Percentiles rank a stretch among this genome's conserved stretches.
Evolutionary conservation across 2,888 invertebrate species (phyloP).

Genomic region (Parnassius apollo): DNA sequence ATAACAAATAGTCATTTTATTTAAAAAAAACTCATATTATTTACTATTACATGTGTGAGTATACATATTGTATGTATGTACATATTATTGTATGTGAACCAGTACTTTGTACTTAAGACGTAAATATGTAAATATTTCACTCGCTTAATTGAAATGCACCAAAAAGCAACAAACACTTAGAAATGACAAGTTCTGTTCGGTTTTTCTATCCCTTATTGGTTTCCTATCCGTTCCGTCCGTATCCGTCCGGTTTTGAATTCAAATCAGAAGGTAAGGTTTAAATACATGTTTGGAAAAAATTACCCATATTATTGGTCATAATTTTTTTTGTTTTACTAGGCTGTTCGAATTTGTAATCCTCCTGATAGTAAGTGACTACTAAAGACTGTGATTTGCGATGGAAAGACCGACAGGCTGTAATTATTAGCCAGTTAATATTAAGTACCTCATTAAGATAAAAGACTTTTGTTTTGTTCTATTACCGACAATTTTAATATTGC

Average conservation of each 20-base stretch:
- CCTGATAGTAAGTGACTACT: not conserved
- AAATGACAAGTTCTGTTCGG: slow-evolving; percentile 28
- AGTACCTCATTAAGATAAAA: not conserved
- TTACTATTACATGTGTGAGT: no score
- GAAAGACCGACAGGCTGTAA: no score
- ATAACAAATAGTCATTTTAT: no score
- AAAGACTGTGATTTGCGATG: not conserved
- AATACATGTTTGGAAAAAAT: slow-evolving; percentile 20
- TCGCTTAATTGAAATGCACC: slow-evolving; percentile 39
- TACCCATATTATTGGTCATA: not conserved
- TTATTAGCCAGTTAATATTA: no score
- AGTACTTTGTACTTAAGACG: slow-evolving; percentile 15
- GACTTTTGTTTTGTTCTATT: no score
- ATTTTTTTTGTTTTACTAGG: not conserved
- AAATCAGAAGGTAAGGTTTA: slow-evolving; percentile 28
- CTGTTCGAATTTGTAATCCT: not conserved
- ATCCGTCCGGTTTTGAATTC: slow-evolving; percentile 13
- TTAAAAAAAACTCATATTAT: no score
- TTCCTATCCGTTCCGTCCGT: no score
- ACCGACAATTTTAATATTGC: no score
- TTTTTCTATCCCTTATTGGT: slow-evolving; percentile 13
- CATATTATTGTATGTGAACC: not conserved
- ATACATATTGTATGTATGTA: no score
- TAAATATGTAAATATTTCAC: slow-evolving; percentile 9
- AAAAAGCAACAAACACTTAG: slow-evolving; percentile 35